Base-by-base conservation (phyloP, 1,140 invertebrate genomes). In the Scaptomyza hsui region DNA sequence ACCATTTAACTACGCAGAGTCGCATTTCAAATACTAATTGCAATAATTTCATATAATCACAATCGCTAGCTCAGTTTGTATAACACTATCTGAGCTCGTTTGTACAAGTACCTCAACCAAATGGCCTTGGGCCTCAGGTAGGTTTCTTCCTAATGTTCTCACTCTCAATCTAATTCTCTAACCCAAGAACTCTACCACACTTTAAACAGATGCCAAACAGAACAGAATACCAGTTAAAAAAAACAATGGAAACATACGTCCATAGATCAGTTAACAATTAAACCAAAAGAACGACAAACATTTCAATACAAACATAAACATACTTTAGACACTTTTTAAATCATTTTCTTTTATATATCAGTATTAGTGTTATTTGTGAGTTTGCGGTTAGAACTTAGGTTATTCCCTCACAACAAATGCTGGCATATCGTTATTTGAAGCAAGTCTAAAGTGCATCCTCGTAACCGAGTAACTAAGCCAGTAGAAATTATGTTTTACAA, bases 1-100 rank as follows among this genome's bases (percentile, higher is more conserved):
- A 29, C 71, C 56, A 71, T 75, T 19, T 45, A 48, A 60, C 68
- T 78, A 64, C 79, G 83, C 79, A 60, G 79, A 67, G 61, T 72
- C 69, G 76, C 71, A 47, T 62, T 62, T 19, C 18, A 26, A 49
- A 53, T 42, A 53, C 15, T 24, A 63, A 45, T 56, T 41, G 45
- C n/a, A 24, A 35, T 24, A 29, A 57, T 70, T 62, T 53, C 29
- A 67, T 39, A 69, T 52, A 56, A 44, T 56, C 45, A 45, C 35
- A 56, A 35, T 56, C 60, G 44, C 60, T 49, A 24, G 60, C 60
- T 48, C 39, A 70, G 57, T 44, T 47, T 32, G 29, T 32, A 1
- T 32, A 7, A 32, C 29, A 32, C 29, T 37, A 37, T n/a, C 32
- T 37, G 32, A 37, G 32, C 4, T 37, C 32, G 32, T 12, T 37